phyloP scores from a whole-genome alignment of 2,797 vertebrate genomes.

The Lepilemur ruficaudatus region DNA sequence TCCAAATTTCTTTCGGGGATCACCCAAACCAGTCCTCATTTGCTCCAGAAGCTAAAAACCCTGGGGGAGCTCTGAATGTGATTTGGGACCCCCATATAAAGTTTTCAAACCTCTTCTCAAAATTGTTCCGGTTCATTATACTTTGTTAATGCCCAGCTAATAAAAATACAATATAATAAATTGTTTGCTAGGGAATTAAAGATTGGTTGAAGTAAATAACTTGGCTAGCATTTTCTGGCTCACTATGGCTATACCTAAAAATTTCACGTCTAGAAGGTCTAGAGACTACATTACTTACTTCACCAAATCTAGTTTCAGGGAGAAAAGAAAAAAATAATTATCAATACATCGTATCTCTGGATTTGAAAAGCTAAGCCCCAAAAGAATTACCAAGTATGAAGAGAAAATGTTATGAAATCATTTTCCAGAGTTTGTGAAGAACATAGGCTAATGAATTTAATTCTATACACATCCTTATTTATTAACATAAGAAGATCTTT shows the following conservation, averaged over 20 bases:
- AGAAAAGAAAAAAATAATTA: slow-evolving; percentile 39
- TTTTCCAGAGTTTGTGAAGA: slow-evolving; percentile 47
- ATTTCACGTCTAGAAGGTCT: slow-evolving; percentile 35
- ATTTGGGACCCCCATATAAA: background rate
- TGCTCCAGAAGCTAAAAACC: slow-evolving; percentile 24
- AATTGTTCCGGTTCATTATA: background rate
- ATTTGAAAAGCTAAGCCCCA: slow-evolving; percentile 20
- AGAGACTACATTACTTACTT: slow-evolving; percentile 17
- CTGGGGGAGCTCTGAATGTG: background rate
- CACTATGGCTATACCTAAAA: slow-evolving; percentile 1
- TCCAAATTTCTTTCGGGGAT: background rate
- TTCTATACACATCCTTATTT: background rate
- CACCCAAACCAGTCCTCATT: slow-evolving; percentile 14
- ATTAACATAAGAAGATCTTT: slow-evolving; percentile 36
- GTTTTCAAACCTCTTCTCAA: slow-evolving; percentile 42
- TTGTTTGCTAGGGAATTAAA: slow-evolving; percentile 35
- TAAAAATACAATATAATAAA: slow-evolving; percentile 33
- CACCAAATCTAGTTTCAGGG: slow-evolving; percentile 11
- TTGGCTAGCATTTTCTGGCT: slow-evolving; percentile 20
- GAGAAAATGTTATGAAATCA: slow-evolving; percentile 3
- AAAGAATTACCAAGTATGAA: slow-evolving; percentile 1
- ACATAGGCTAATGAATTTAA: background rate
- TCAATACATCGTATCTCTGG: background rate
- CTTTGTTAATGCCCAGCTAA: background rate
- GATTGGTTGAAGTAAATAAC: slow-evolving; percentile 24